Conservation (phyloP, 2,797 vertebrate genomes). For the Garrulus glandarius region DNA sequence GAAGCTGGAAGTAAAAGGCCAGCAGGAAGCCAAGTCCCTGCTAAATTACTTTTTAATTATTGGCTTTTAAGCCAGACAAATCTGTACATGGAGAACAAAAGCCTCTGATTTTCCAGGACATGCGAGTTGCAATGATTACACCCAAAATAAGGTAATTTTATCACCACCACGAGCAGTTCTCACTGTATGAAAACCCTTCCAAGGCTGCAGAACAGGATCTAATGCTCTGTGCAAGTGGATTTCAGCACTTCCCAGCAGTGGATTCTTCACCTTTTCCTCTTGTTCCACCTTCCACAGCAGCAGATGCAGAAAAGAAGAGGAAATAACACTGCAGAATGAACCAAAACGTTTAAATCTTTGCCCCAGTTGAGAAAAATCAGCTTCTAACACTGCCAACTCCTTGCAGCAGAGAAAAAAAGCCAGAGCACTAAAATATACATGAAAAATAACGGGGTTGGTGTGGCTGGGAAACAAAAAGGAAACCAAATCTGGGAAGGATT, state of each 20-base stretch:
- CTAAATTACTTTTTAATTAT: neutral
- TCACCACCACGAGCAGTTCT: neutral
- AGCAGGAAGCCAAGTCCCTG: neutral
- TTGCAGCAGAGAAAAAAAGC: neutral
- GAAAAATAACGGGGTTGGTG: neutral
- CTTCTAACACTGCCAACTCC: neutral
- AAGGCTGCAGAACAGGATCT: neutral
- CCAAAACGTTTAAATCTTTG: neutral
- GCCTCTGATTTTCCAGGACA: neutral
- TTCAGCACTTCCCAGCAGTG: neutral
- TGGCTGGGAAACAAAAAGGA: neutral
- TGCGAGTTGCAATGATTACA: fast-evolving
- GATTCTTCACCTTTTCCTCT: conserved; percentile 35
- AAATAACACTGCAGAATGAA: conserved; percentile 62
- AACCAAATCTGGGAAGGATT: fast-evolving
- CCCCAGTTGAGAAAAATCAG: neutral
- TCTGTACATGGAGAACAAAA: neutral
- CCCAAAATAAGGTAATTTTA: neutral
- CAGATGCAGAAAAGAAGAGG: conserved; percentile 49
- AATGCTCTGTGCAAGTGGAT: fast-evolving
- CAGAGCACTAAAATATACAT: neutral
- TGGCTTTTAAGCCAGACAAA: neutral
- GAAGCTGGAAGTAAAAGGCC: neutral
- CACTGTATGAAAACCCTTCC: fast-evolving
- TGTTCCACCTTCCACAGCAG: conserved; percentile 63